Base-by-base conservation (phyloP, 2,888 invertebrate genomes). In the Lasioglossum morio region DNA sequence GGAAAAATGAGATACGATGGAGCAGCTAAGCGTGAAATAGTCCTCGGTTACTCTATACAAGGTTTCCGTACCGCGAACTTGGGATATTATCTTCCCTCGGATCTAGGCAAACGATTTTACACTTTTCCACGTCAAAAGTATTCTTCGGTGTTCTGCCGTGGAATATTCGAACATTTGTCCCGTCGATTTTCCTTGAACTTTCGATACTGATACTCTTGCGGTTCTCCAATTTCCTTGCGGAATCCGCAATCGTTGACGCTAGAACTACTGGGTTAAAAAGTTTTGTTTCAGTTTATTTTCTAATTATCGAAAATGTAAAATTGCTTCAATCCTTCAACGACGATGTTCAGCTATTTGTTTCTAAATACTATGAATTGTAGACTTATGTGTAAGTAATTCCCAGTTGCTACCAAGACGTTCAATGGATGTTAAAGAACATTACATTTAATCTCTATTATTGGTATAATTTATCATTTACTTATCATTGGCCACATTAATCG, bases 21-120 rank as follows among this genome's bases (percentile, higher is more conserved):
- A 91, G 94, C 93, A 94, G 92, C 93, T 93, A 93, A 94, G 94
- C 94, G 93, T 94, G 93, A 94, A 95, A 94, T 94, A 94, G 94
- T 93, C 91, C 92, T 89, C 85, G 84, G 81, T 85, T 87, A 89
- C 81, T 84, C 57, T 69, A 77, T 82, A 81, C 74, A 76, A 48
- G 37, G 84, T 82, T 82, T 72, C n/a, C 37, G 60, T 23, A 43
- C 34, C 84, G 74, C 76, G 77, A 74, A 73, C 78, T 74, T 73
- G 79, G 76, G 19, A 69, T 87, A 87, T 87, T 86, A 87, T 74
- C 74, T 83, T 74, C 76, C 77, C 82, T 84, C 73, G 57, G 57
- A 74, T 82, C 79, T 72, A 85, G 69, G 70, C 69, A 77, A 82
- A 77, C 80, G 81, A 37, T 74, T 82, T 77, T 72, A 48, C 82